A percentile compares a stretch with the other conserved stretches of the same genome.
Evolutionary conservation across 2,888 invertebrate genomes (phyloP).

Genomic region (Melieria picta): DNA sequence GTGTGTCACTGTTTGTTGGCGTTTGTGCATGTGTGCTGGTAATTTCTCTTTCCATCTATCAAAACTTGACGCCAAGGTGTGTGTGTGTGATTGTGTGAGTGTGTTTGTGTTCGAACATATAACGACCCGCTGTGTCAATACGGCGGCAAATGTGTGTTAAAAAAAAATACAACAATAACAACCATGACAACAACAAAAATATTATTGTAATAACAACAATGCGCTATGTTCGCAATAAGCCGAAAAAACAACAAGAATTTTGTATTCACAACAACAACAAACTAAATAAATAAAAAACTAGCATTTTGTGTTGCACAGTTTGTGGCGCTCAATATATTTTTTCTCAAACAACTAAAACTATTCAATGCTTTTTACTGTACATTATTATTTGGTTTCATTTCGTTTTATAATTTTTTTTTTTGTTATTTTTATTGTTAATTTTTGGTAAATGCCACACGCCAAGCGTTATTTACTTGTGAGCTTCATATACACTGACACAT

Average conservation of each 20-base stretch:
- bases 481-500: no score
- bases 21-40: no score
- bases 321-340: conserved; percentile 42
- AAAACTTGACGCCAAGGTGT: no score
- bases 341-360: conserved; percentile 29
- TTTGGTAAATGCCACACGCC: not conserved
- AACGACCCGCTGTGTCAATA: no score
- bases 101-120: no score
- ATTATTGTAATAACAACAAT: not conserved
- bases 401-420: not conserved
- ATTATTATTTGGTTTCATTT: not conserved
- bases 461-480: no score
- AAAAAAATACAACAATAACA: not conserved
- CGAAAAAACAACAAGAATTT: not conserved
- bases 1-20: no score
- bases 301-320: conserved; percentile 30
- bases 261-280: not conserved
- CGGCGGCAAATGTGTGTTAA: no score
- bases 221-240: not conserved
- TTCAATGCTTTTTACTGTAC: not conserved
- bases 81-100: no score
- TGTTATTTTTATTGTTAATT: not conserved
- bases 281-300: no score
- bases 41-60: no score
- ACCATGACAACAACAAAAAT: not conserved